These are phyloP conservation scores for Scleropages formosus DNA, from an alignment of 2,797 vertebrate genomes.

Conservation along the genomic window DNA sequence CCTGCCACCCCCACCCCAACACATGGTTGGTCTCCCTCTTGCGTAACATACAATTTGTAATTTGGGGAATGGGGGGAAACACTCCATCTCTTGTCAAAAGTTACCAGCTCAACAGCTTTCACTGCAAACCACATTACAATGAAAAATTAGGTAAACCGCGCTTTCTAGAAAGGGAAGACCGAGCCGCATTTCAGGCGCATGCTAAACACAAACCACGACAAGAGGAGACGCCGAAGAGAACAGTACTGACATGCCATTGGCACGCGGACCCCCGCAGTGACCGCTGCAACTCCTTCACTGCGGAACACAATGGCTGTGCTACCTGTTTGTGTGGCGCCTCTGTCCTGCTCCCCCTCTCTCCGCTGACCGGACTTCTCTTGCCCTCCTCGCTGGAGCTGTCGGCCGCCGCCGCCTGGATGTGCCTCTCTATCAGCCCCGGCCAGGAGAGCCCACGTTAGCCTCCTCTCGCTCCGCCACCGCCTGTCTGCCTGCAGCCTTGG, in stretches of 20 bases:
- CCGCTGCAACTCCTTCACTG: background rate
- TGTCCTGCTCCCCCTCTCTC: constrained; percentile 2
- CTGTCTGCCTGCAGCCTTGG: constrained; percentile 58
- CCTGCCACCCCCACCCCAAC: no score
- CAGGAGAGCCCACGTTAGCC: constrained; percentile 20
- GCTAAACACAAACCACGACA: background rate
- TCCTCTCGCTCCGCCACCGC: constrained; percentile 35
- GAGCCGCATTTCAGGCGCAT: background rate
- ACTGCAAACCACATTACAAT: no score
- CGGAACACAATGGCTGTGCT: constrained; percentile 30
- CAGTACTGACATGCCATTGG: background rate
- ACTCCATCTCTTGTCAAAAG: no score
- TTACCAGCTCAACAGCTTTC: no score
- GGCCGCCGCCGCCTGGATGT: background rate
- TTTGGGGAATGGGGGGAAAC: no score
- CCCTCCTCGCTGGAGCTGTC: background rate
- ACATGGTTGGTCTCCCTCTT: no score
- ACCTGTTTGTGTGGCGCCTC: constrained; percentile 35
- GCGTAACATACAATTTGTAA: no score
- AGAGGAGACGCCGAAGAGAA: background rate
- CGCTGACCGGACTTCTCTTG: background rate
- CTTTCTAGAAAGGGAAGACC: no score
- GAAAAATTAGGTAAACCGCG: no score
- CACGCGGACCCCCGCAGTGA: background rate
- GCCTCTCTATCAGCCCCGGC: constrained; percentile 21